Evolutionary conservation across 30 jellyfish, hydroid and myxozoan genomes (phyloP), one percentile per base, ranked within the genome.

Genomic region (Pelagia noctiluca): DNA sequence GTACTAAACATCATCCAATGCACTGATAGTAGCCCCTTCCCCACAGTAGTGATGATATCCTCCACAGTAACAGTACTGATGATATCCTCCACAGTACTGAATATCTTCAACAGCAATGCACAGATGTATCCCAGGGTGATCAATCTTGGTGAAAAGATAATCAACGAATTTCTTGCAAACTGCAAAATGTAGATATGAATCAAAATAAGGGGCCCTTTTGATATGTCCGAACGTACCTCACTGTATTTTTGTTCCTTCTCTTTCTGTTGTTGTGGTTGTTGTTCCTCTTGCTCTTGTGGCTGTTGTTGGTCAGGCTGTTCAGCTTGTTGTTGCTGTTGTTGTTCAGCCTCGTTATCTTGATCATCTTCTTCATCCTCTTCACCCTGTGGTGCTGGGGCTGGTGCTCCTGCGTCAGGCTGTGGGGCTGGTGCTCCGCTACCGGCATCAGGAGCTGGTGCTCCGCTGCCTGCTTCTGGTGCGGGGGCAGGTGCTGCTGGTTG

Each of bases 341-440:
- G 84, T 76, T 16, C 57, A 5, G 57, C 57, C 8, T 42, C 57
- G 57, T 8, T 8, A 42, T 83, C 82, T 46, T 83, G 88, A 22
- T 68, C 63, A 1, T 49, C 70, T 18, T 34, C 57, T 42, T 42
- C 12, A 4, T 16, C 57, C 16, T 7, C 57, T 7, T 42, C 57
- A 16, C n/a, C n/a, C n/a, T n/a, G n/a, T n/a, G 57, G 57, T 4
- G 57, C 57, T 42, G 57, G 57, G 7, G 77, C 50, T 3, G 33
- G 77, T 64, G 38, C 50, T 28, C 50, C 53, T 5, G 36, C 77
- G 5, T 28, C 57, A 48, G 88, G 88, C 21, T 76, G 83, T 1
- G 88, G 88, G 31, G 88, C 54, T 13, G 88, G 88, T 76, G 88
- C 57, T 24, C 81, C 57, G 33, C 50, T 38, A 23, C 29, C 60